Percentiles rank a stretch among this genome's conserved stretches.
These are phyloP conservation scores for Notospermus geniculatus DNA, from an alignment of 1,140 invertebrate species.

Conservation along the genomic window DNA sequence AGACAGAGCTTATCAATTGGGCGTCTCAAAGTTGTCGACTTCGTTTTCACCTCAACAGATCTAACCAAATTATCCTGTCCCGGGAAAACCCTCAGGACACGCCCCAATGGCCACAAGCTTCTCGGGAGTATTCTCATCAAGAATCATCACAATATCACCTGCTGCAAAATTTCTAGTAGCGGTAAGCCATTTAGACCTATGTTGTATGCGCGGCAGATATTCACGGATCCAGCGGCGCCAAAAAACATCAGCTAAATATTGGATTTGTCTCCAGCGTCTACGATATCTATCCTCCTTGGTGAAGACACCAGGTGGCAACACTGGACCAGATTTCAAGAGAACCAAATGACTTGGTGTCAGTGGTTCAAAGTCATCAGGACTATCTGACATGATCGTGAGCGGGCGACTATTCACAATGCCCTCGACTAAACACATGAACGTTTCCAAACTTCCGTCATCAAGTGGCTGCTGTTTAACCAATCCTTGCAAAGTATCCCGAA, in stretches of 20 bases:
- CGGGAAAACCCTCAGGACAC: too few species aligned
- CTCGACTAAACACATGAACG: constrained; percentile 18
- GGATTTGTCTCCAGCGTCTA: too few species aligned
- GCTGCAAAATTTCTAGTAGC: background rate
- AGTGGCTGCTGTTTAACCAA: too few species aligned
- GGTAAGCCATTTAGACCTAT: background rate
- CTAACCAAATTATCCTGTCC: too few species aligned
- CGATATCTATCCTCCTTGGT: background rate
- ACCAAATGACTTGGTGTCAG: constrained; percentile 16
- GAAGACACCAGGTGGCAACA: background rate
- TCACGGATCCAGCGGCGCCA: background rate
- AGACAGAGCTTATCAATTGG: too few species aligned
- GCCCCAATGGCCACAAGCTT: too few species aligned
- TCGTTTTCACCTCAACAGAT: too few species aligned
- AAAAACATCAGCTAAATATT: background rate
- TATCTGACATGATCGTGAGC: constrained; percentile 1
- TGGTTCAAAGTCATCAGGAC: constrained; percentile 10
- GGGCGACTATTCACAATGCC: constrained; percentile 13
- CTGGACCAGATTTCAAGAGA: background rate
- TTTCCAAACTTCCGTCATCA: constrained; percentile 8
- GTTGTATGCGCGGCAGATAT: background rate
- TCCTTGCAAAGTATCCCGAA: background rate
- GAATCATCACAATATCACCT: background rate
- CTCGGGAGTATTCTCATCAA: constrained; percentile 3
- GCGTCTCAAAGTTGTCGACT: too few species aligned